A percentile compares a stretch with the other conserved stretches of the same genome.
phyloP scores from a whole-genome alignment of 2,797 vertebrate genomes.

The Chelidonichthys spinosus region DNA sequence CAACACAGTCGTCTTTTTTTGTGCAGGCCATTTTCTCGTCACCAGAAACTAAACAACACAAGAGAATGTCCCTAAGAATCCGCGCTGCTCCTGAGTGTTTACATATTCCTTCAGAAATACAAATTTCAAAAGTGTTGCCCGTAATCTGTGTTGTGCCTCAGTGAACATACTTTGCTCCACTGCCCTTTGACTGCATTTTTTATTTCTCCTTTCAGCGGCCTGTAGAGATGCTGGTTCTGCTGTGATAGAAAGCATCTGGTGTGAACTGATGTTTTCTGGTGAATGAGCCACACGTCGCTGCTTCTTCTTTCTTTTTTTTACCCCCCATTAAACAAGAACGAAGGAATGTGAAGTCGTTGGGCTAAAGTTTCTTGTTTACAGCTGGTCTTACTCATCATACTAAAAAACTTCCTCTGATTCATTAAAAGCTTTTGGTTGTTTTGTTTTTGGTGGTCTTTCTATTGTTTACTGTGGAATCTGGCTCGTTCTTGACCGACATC shows the following conservation, averaged over 20 bases:
- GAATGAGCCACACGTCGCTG: slow-evolving; percentile 30
- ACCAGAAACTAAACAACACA: slow-evolving; percentile 11
- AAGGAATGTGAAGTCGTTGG: slow-evolving; percentile 32
- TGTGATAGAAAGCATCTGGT: slow-evolving; percentile 27
- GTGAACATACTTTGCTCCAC: slow-evolving; percentile 33
- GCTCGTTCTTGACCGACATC: slow-evolving; percentile 60
- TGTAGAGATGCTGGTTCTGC: slow-evolving; percentile 52
- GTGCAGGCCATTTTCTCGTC: slow-evolving; percentile 1
- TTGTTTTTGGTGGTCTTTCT: slow-evolving; percentile 16
- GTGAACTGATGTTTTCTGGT: background rate
- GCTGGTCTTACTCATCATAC: slow-evolving; percentile 31
- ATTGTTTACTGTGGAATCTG: slow-evolving; percentile 21
- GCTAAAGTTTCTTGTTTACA: slow-evolving; percentile 38
- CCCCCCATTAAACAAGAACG: slow-evolving; percentile 48
- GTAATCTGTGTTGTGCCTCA: slow-evolving; percentile 47
- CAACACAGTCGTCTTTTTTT: slow-evolving; percentile 20
- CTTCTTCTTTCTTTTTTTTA: slow-evolving; percentile 8
- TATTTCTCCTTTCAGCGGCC: slow-evolving; percentile 65
- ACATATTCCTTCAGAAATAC: slow-evolving; percentile 37
- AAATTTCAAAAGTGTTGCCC: slow-evolving; percentile 36
- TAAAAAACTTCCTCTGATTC: slow-evolving; percentile 38
- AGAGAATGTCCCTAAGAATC: slow-evolving; percentile 19
- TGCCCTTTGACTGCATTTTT: slow-evolving; percentile 38
- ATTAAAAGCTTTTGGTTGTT: slow-evolving; percentile 36
- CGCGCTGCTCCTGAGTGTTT: slow-evolving; percentile 20